phyloP scores from a whole-genome alignment of 2,113 vertebrate genomes.

The Dicrurus megarhynchus region DNA sequence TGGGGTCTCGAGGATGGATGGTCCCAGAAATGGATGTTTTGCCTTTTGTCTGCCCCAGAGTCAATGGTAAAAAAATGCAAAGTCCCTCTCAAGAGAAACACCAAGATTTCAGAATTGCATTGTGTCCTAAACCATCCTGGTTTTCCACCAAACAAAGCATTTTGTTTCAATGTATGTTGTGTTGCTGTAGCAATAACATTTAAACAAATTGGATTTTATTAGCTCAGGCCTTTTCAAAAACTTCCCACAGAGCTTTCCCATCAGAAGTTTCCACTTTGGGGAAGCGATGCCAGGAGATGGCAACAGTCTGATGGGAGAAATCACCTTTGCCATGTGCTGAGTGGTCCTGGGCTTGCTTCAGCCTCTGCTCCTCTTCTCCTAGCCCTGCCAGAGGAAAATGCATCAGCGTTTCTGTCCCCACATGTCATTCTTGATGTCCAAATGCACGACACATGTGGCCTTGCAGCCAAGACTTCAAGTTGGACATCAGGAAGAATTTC shows the following conservation, averaged over 20 bases:
- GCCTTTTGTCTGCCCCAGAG: neutral
- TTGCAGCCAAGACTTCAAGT: neutral
- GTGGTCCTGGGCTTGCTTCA: neutral
- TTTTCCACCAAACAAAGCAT: neutral
- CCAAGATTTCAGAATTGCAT: neutral
- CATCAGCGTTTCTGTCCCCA: rapidly evolving
- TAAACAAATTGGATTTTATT: neutral
- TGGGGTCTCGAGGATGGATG: neutral
- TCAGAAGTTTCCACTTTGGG: neutral
- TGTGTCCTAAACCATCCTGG: neutral
- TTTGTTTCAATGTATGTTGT: neutral
- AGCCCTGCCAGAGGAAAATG: neutral
- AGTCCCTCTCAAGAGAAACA: neutral
- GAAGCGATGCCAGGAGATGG: rapidly evolving
- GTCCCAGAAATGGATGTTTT: neutral
- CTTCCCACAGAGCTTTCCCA: neutral
- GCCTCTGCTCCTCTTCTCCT: neutral
- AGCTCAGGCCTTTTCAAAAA: neutral
- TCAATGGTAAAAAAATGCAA: neutral
- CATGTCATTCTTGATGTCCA: rapidly evolving
- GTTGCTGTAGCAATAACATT: conserved; percentile 22
- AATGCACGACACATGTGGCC: neutral
- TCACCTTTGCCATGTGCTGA: neutral
- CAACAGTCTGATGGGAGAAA: neutral
- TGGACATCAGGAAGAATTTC: neutral